Base-by-base conservation (phyloP, 1,140 invertebrate genomes). In the Charaxes varanes region DNA sequence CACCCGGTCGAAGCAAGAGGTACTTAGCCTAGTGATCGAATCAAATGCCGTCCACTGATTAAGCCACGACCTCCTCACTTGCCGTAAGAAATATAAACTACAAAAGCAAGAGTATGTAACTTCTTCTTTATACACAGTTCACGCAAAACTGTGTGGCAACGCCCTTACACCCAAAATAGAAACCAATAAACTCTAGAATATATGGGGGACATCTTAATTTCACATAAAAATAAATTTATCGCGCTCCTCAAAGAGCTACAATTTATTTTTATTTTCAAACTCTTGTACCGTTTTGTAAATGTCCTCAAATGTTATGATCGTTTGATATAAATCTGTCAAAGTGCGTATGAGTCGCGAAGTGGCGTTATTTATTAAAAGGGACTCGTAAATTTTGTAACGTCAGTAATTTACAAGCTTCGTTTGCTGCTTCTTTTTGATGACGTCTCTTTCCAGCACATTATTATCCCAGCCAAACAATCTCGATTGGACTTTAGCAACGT, bases 191-290 rank as follows among this genome's bases (percentile, higher is more conserved):
- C 28, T 23, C n/a, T n/a, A 30, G 11, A 43, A 60, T 40, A 49
- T 51, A 58, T 43, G 50, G 21, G 28, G 22, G 21, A 57, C 55
- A 54, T 59, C 51, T 59, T 59, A 59, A 51, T 62, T 53, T 51
- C 60, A 53, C 60, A 62, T 62, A 62, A 62, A 58, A 53, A 53
- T 28, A 30, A 59, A 62, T 59, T 62, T 62, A 62, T 44, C 19
- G 13, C 31, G 16, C 17, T 42, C n/a, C 34, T 44, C 43, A 41
- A 51, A 51, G 28, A 19, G 14, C 12, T 31, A 31, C 28, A 31
- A 31, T 31, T 31, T 31, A 53, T 50, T 58, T 57, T 57, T 57
- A 57, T 47, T 49, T 12, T 43, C 11, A 26, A 24, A 33, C 18
- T 36, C 40, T 21, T 38, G 35, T 48, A 42, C 38, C 42, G 27